Percentiles rank a stretch among this genome's conserved stretches.
phyloP scores from a whole-genome alignment of 1,140 invertebrate species.

The Drosophila fuyamai region DNA sequence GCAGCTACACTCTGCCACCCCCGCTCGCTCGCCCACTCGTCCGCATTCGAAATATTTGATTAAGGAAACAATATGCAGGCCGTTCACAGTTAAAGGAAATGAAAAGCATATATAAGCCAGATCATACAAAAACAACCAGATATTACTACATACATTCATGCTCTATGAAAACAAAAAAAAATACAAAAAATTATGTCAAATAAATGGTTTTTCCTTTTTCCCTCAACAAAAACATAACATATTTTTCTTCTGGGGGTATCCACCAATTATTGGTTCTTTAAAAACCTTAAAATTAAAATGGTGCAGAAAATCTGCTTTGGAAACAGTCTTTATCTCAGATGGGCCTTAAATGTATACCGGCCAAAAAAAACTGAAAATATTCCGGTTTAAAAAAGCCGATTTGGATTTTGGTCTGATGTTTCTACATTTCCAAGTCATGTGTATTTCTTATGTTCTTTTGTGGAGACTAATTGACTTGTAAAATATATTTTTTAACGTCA shows the following conservation, averaged over 20 bases:
- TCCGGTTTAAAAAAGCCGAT: too few relatives aligned
- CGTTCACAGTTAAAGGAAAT: constrained; percentile 62
- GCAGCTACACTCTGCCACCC: constrained; percentile 21
- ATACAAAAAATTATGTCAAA: constrained; percentile 77
- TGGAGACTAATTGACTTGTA: too few relatives aligned
- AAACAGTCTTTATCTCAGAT: too few relatives aligned
- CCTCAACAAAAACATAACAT: constrained; percentile 59
- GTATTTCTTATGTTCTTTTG: too few relatives aligned
- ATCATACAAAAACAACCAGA: constrained; percentile 65
- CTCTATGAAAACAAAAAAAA: constrained; percentile 74
- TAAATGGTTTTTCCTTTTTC: constrained; percentile 83
- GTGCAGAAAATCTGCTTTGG: too few relatives aligned
- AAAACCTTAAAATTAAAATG: too few relatives aligned
- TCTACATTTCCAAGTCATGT: too few relatives aligned
- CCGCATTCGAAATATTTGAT: constrained; percentile 50
- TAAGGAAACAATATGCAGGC: constrained; percentile 50
- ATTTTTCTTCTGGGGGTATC: background rate
- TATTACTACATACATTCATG: constrained; percentile 82
- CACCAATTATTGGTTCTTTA: background rate
- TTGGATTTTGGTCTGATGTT: too few relatives aligned
- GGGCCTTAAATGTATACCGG: too few relatives aligned
- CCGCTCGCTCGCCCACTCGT: constrained; percentile 31
- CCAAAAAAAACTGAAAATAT: too few relatives aligned
- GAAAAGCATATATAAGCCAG: constrained; percentile 56
- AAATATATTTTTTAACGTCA: too few relatives aligned